Conservation (phyloP, 1,140 invertebrate genomes). For the Hirudo medicinalis region DNA sequence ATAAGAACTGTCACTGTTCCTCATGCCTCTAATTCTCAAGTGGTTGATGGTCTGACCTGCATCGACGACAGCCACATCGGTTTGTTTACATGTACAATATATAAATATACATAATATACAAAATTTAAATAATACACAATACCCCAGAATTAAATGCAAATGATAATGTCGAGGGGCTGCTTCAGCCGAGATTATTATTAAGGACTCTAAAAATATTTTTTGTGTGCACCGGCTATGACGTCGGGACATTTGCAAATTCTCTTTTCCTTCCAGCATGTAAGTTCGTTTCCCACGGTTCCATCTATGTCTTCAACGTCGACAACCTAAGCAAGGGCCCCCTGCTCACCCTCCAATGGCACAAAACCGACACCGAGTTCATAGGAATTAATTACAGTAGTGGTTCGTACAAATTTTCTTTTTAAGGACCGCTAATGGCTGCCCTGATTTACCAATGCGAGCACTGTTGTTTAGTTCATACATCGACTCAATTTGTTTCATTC, state of each 20-base stretch:
- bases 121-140: no score
- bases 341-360: not conserved
- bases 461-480: no score
- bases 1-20: not conserved
- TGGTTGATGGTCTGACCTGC: slow-evolving; percentile 13
- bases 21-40: not conserved
- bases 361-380: slow-evolving; percentile 13
- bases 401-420: no score
- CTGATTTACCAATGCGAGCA: no score
- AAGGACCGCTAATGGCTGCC: no score
- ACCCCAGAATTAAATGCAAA: not conserved
- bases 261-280: not conserved
- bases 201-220: no score
- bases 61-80: slow-evolving; percentile 3
- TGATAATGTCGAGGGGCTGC: no score
- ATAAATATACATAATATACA: no score
- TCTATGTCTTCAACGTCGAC: slow-evolving; percentile 13
- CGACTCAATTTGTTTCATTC: no score
- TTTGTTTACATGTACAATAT: not conserved
- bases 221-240: no score
- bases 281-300: slow-evolving; percentile 10
- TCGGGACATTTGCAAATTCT: not conserved
- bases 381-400: not conserved
- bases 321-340: not conserved
- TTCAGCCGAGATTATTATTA: no score